phyloP scores from a whole-genome alignment of 2,888 invertebrate genomes.

The Patella depressa region DNA sequence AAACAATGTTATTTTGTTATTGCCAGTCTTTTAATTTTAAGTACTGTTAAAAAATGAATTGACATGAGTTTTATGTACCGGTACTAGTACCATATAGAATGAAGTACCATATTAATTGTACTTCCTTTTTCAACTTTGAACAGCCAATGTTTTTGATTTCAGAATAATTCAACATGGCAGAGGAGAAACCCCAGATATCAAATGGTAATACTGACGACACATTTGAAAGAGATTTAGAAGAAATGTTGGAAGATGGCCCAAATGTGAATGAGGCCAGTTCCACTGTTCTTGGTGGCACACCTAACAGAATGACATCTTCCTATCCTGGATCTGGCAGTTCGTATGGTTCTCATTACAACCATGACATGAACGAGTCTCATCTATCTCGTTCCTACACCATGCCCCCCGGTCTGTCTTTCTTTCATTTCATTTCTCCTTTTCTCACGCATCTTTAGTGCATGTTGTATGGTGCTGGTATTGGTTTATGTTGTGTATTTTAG shows the following conservation, averaged over 20 bases:
- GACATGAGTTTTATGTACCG: no score
- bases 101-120: no score
- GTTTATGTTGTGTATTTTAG: no score
- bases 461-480: no score
- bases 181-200: slow-evolving; percentile 25
- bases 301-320: slow-evolving; percentile 36
- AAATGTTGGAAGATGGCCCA: slow-evolving; percentile 68
- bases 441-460: no score
- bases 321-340: slow-evolving; percentile 35
- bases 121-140: no score
- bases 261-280: slow-evolving; percentile 62
- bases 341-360: slow-evolving; percentile 31
- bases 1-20: no score
- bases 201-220: slow-evolving; percentile 61
- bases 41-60: no score
- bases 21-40: no score
- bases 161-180: slow-evolving; percentile 25
- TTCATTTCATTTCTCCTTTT: slow-evolving; percentile 12
- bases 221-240: slow-evolving; percentile 66
- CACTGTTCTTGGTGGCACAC: slow-evolving; percentile 59
- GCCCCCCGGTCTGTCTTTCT: slow-evolving; percentile 56
- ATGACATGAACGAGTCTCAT: slow-evolving; percentile 33
- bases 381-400: slow-evolving; percentile 57
- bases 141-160: neutral
- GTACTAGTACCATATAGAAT: no score